Evolutionary conservation across 2,113 vertebrate species (phyloP), one percentile per base, ranked within the genome.

Genomic region (Verasper variegatus): DNA sequence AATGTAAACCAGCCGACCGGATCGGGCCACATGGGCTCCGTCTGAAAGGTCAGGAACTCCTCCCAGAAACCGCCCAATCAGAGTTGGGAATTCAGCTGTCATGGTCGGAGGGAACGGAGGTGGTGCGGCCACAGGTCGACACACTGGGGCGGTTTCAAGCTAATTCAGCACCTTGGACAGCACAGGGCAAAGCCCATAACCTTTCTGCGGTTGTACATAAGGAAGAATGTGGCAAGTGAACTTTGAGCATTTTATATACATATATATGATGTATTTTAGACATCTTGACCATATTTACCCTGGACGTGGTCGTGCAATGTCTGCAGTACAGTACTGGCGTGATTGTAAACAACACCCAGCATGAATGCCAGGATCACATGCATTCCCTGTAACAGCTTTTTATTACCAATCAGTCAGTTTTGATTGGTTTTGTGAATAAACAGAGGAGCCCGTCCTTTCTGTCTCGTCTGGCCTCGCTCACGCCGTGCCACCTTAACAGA

Each of bases 1-100:
- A 87, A 88, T 91, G 89, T 88, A 90, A 91, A 87, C 67, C 89
- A 87, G 83, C 86, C 91, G 70, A 83, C 88, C 86, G 77, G 81
- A 78, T 81, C 88, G 85, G 78, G 89, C 83, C 87, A 88, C 88
- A 90, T 86, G 86, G 90, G 85, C 82, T 82, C 85, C 82, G 66
- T 80, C 82, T 69, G 81, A 88, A 90, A 92, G 90, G 90, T 89
- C 91, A 87, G 78, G 83, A 88, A 85, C 76, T 78, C 77, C 80
- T 85, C 78, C 37, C 78, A 82, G 80, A 73, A 20, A 45, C 11
- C 21, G 26, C 17, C 89, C 90, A 92, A 91, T 92, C 87, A 52
- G 73, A 90, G 65, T 57, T 45, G 62, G 77, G 82, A 6, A 78
- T 86, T 31, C 83, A 82, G 82, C 86, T 86, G 85, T 89, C 82